Percentiles rank a stretch among this genome's conserved stretches.
Evolutionary conservation across 1,140 invertebrate species (phyloP).

Genomic region (Ctenoplectra terminalis): DNA sequence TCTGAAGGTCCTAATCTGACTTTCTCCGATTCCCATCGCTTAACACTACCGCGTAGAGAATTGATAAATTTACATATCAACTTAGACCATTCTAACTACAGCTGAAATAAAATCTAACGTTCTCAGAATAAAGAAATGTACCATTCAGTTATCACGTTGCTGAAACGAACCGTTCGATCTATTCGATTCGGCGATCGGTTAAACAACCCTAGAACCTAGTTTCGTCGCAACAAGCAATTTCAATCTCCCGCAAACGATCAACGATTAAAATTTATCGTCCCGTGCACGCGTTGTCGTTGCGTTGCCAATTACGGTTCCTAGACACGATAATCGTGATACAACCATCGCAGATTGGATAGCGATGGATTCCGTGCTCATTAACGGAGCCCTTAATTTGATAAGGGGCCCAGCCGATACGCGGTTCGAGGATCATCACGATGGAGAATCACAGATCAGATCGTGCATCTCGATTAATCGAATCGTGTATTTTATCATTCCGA

Average conservation of each 20-base stretch:
- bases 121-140: not conserved
- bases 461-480: not conserved
- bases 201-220: not conserved
- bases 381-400: constrained; percentile 11
- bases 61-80: too few species aligned
- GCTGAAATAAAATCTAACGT: too few species aligned
- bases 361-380: constrained; percentile 10
- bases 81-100: too few species aligned
- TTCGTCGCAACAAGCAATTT: not conserved
- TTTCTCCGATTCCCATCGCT: too few species aligned
- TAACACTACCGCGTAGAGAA: too few species aligned
- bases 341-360: constrained; percentile 12
- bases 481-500: not conserved
- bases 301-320: not conserved
- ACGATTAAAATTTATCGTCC: not conserved
- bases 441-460: not conserved
- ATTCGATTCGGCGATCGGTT: too few species aligned
- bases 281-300: not conserved
- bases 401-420: not conserved
- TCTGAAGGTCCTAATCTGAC: too few species aligned
- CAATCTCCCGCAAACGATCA: not conserved
- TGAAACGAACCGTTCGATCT: not conserved
- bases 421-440: not conserved
- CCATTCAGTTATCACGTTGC: too few species aligned
- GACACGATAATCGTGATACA: not conserved